phyloP scores from a whole-genome alignment of 2,888 invertebrate genomes.

The Epirrhoe tristata region DNA sequence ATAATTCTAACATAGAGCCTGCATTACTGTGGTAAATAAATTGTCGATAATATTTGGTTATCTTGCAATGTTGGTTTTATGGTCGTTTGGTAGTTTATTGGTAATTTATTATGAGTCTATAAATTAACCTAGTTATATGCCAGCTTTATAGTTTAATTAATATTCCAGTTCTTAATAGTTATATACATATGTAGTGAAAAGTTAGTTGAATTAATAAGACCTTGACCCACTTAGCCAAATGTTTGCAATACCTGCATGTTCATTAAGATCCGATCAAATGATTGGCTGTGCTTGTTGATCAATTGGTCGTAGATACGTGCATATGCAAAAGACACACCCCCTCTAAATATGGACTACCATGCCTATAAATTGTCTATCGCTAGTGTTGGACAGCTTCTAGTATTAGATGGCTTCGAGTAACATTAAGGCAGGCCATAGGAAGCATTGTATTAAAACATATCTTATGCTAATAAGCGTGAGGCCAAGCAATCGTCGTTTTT shows the following conservation, averaged over 20 bases:
- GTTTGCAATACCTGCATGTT: constrained; percentile 41
- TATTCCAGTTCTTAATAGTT: too few relatives aligned
- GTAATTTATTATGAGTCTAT: background rate
- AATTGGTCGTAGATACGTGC: constrained; percentile 38
- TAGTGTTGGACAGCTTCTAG: background rate
- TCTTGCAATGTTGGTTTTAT: background rate
- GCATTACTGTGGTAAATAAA: background rate
- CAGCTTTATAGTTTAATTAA: background rate
- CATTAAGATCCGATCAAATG: constrained; percentile 36
- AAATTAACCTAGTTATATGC: background rate
- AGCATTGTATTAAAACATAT: too few relatives aligned
- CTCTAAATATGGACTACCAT: constrained; percentile 33
- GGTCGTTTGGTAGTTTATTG: constrained; percentile 5
- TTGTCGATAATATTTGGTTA: constrained; percentile 6
- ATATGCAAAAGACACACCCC: constrained; percentile 41
- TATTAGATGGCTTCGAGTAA: background rate
- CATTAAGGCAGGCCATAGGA: background rate
- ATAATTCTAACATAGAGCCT: constrained; percentile 6
- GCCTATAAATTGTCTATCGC: constrained; percentile 6
- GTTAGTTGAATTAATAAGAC: background rate
- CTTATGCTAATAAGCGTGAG: too few relatives aligned
- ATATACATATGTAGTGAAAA: too few relatives aligned
- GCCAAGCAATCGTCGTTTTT: too few relatives aligned
- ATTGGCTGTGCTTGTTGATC: constrained; percentile 29
- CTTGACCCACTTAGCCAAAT: constrained; percentile 36